Conservation (phyloP, 1,140 invertebrate genomes). For the Drosophila sproati region DNA sequence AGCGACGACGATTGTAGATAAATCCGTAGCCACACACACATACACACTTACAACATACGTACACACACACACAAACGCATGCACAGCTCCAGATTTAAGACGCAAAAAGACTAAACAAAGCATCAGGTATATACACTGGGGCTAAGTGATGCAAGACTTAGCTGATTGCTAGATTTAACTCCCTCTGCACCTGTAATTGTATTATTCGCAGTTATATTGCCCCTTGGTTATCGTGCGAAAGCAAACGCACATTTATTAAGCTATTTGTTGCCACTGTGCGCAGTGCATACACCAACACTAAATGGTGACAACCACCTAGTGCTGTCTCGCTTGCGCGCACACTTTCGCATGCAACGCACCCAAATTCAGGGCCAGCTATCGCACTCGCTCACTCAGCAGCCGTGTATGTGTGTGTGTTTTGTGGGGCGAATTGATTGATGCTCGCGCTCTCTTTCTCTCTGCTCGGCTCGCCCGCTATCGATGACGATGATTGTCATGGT, state of each 20-base stretch:
- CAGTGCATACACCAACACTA: conserved; percentile 51
- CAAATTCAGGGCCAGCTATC: conserved; percentile 69
- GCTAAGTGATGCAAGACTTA: conserved; percentile 3
- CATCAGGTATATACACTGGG: background rate
- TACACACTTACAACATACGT: conserved; percentile 21
- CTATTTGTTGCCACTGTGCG: conserved; percentile 60
- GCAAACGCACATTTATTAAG: conserved; percentile 36
- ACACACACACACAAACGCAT: conserved; percentile 19
- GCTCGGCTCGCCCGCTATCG: conserved; percentile 37
- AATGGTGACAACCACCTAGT: conserved; percentile 19
- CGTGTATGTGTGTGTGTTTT: conserved; percentile 31
- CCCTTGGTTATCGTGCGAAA: conserved; percentile 38
- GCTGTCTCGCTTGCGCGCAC: conserved; percentile 49
- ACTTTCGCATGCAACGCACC: conserved; percentile 63
- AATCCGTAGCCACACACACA: conserved; percentile 44
- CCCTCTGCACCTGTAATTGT: conserved; percentile 24
- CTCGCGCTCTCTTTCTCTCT: conserved; percentile 58
- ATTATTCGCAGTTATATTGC: conserved; percentile 33
- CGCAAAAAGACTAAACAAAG: conserved; percentile 51
- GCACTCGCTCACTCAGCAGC: conserved; percentile 37
- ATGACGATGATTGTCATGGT: conserved; percentile 72
- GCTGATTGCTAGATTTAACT: conserved; percentile 16
- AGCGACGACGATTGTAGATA: conserved; percentile 75
- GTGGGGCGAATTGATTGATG: conserved; percentile 47
- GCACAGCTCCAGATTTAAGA: conserved; percentile 37